Conservation (phyloP, 2,888 invertebrate species). For the Meloe dianella region DNA sequence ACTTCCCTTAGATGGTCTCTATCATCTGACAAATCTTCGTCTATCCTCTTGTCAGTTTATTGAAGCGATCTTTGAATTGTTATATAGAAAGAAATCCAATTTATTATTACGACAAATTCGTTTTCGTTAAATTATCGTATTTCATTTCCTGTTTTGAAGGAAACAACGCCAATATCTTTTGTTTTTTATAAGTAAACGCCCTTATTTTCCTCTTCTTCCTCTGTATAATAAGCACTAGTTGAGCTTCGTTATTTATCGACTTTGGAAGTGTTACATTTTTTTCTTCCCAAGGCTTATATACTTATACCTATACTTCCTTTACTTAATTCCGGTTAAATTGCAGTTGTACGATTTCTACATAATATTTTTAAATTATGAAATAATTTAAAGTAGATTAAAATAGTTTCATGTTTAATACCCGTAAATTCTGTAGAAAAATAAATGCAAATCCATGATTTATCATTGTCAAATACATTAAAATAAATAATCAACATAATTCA, state of each 20-base stretch:
- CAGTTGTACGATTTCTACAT: background rate
- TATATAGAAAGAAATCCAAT: too few species aligned
- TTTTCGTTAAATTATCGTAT: background rate
- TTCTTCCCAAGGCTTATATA: background rate
- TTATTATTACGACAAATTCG: background rate
- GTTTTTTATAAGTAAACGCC: background rate
- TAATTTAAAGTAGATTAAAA: background rate
- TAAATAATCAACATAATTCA: background rate
- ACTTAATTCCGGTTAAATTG: background rate
- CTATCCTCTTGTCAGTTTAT: too few species aligned
- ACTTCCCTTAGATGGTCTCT: too few species aligned
- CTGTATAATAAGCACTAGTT: background rate
- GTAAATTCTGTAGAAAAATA: background rate
- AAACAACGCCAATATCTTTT: background rate
- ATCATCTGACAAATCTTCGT: too few species aligned
- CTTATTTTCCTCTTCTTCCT: background rate
- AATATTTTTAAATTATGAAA: conserved; percentile 4
- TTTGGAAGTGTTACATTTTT: background rate
- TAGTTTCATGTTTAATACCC: background rate
- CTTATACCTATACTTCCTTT: background rate
- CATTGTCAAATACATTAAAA: background rate
- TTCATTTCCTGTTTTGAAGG: background rate
- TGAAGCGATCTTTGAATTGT: too few species aligned
- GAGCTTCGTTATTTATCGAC: background rate
- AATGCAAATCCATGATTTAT: conserved; percentile 4